Conservation (phyloP, 1,140 invertebrate genomes). For the Gryon sp. region DNA sequence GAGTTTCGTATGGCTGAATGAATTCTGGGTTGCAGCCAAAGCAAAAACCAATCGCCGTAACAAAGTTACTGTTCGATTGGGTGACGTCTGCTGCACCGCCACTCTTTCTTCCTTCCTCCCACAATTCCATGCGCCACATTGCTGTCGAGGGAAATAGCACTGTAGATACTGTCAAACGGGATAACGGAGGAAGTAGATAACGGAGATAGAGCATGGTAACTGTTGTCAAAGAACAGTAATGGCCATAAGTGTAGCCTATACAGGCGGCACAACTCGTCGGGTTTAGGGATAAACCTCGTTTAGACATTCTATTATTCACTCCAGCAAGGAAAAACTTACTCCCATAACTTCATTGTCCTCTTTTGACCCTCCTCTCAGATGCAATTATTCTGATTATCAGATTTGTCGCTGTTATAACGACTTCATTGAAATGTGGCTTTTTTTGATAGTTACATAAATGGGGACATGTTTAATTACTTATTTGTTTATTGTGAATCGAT, state of each 20-base stretch:
- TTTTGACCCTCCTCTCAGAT: conserved; percentile 10
- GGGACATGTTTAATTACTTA: too few species aligned
- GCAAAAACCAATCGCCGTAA: conserved; percentile 69
- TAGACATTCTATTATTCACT: conserved; percentile 56
- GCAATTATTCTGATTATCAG: conserved; percentile 42
- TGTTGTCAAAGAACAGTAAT: conserved; percentile 64
- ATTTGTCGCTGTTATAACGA: conserved; percentile 27
- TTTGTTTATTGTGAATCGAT: too few species aligned
- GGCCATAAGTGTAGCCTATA: conserved; percentile 63
- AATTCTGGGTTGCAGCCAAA: conserved; percentile 60
- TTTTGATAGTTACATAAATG: too few species aligned
- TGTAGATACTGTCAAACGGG: conserved; percentile 60
- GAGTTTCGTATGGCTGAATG: conserved; percentile 59
- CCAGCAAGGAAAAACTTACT: conserved; percentile 43
- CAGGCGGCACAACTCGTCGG: conserved; percentile 52
- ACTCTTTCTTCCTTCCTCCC: too few species aligned
- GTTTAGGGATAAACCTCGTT: conserved; percentile 52
- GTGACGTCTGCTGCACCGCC: conserved; percentile 59
- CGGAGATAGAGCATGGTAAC: conserved; percentile 62
- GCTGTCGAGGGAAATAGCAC: conserved; percentile 53
- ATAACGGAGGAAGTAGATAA: conserved; percentile 59
- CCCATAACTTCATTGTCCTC: conserved; percentile 45
- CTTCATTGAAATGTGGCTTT: not conserved
- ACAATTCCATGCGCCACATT: too few species aligned
- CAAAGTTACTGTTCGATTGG: conserved; percentile 70